A percentile compares a stretch with the other conserved stretches of the same genome.
These are phyloP conservation scores for Syrmaticus mikado DNA, from an alignment of 2,113 vertebrate genomes.

Conservation along the genomic window DNA sequence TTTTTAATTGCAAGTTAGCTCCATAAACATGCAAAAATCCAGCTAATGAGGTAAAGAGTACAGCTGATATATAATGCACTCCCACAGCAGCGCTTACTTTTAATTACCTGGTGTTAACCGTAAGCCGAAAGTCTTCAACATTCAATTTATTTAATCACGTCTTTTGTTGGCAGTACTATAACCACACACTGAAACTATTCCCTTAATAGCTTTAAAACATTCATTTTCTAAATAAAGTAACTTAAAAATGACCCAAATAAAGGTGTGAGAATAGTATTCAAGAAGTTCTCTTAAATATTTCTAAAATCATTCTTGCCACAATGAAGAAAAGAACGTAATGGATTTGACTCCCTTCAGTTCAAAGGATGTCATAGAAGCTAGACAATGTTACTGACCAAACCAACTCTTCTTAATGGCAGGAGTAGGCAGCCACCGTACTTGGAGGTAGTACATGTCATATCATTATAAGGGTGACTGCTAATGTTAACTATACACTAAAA, in stretches of 20 bases:
- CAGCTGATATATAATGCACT: constrained; percentile 81
- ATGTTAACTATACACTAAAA: constrained; percentile 83
- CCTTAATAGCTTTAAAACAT: constrained; percentile 80
- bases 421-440: constrained; percentile 57
- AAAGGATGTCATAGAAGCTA: constrained; percentile 52
- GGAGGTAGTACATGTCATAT: constrained; percentile 67
- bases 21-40: constrained; percentile 81
- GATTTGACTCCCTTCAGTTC: constrained; percentile 34
- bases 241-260: constrained; percentile 59
- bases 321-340: not conserved
- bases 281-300: constrained; percentile 39
- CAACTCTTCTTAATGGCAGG: constrained; percentile 57
- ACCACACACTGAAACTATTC: constrained; percentile 74
- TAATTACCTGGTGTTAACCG: constrained; percentile 84
- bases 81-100: constrained; percentile 85
- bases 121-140: constrained; percentile 81
- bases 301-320: constrained; percentile 1
- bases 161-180: constrained; percentile 79
- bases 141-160: constrained; percentile 84
- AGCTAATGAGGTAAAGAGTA: constrained; percentile 83
- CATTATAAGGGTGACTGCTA: constrained; percentile 85
- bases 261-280: constrained; percentile 1
- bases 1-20: constrained; percentile 82
- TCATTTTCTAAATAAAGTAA: constrained; percentile 74
- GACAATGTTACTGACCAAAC: constrained; percentile 71